Conservation (phyloP, 2,797 vertebrate species). For the Pangasius djambal region DNA sequence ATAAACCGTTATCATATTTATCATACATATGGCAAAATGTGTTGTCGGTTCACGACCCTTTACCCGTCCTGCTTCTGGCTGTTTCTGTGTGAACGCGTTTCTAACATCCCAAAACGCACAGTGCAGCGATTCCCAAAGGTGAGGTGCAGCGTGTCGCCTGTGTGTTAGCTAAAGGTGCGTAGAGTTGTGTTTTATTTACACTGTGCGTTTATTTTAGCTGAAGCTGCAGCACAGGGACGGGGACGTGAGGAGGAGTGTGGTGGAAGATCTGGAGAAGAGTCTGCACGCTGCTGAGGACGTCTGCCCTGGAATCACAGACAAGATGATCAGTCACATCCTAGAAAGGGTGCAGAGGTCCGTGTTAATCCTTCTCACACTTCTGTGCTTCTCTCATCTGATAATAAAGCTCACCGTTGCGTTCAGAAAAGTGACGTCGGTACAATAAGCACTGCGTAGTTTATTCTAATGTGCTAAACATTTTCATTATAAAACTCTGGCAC, state of each 20-base stretch:
- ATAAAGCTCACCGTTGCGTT: background rate
- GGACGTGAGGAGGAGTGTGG: constrained; percentile 74
- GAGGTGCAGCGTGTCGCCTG: background rate
- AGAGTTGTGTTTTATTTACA: background rate
- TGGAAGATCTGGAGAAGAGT: constrained; percentile 86
- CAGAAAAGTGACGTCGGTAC: too few relatives aligned
- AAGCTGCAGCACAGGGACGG: constrained; percentile 83
- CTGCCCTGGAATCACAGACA: constrained; percentile 85
- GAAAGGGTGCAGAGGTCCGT: constrained; percentile 85
- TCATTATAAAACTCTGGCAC: background rate
- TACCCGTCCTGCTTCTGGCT: background rate
- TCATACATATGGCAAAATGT: background rate
- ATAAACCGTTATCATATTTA: background rate
- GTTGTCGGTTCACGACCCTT: background rate
- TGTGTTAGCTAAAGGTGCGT: background rate
- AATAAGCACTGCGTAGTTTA: background rate
- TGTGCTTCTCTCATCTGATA: background rate
- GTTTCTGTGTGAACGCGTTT: background rate
- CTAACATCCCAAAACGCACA: background rate
- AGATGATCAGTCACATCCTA: constrained; percentile 86
- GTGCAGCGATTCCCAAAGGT: background rate
- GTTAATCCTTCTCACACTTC: background rate
- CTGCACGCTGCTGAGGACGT: constrained; percentile 81
- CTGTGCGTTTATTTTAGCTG: constrained; percentile 66
- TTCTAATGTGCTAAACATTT: background rate